Evolutionary conservation across 2,888 invertebrate species (phyloP), one percentile per base, ranked within the genome.

Genomic region (Eristalis tenax): DNA sequence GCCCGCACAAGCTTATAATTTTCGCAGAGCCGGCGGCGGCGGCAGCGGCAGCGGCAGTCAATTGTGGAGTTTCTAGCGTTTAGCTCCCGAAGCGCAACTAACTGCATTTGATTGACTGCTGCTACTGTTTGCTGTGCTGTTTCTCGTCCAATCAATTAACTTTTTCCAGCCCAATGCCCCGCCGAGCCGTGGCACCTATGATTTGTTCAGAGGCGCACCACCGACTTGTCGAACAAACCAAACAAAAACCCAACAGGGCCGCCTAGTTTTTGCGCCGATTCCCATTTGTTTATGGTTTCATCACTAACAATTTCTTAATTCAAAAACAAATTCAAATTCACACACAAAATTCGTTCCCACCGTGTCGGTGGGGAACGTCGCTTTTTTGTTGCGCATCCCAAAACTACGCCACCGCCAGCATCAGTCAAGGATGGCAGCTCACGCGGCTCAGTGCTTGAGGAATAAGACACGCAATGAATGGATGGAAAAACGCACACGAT

Each of bases 251-350:
- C n/a, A 15, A 69, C 64, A 40, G 68, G 56, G 0, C 18, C 11
- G 5, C 28, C 0, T 2, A 10, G 56, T 84, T 84, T 80, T 64
- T 69, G 32, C 8, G 32, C 8, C 2, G 35, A 22, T 57, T 73
- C 68, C 26, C 79, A 76, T 75, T 79, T 83, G 83, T 79, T 87
- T 87, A 87, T 79, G 86, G 75, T 83, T 87, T 87, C 86, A 87
- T 87, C 86, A 87, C 86, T 87, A 87, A 75, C 43, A 79, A 87
- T 83, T 87, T 87, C 86, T 87, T 83, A 87, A 87, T 87, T 79
- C 63, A 28, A 50, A 32, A 71, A 56, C 65, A 79, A 79, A 43
- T 82, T 75, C 79, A 78, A 79, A 43, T 82, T 75, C 79, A 78
- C 78, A 75, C 71, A 74, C 64, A 83, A 50, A 74, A 74, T 70